Base-by-base conservation (phyloP, 1,140 invertebrate species). In the Zaprionus capensis region DNA sequence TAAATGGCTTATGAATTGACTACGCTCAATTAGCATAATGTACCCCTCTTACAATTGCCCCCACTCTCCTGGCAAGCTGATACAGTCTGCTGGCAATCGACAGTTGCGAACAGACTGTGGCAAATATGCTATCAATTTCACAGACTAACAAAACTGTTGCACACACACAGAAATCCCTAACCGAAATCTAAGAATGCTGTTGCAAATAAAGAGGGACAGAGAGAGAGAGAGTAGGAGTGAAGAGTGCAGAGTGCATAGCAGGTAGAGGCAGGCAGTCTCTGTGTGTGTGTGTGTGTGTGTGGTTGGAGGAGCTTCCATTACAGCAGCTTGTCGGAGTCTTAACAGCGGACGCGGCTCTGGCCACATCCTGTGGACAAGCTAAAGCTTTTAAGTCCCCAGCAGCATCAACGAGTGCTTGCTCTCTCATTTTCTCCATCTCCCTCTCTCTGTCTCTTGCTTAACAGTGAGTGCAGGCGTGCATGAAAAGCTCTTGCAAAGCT, bases 361-460 rank as follows among this genome's bases (percentile, higher is more conserved):
- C 80, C 81, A 87, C 84, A 81, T 87, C 84, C 84, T 88, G 84
- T 81, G 81, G 81, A 88, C 84, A 88, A 64, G 71, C 66, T 69
- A 88, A 88, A 88, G 84, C 84, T 88, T 88, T 88, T 88, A 88
- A 88, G 46, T 86, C 84, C 63, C 77, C 62, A 65, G 49, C 49
- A 64, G 5, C 59, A 17, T 15, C 26, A 51, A 57, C 59, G 64
- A 71, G 73, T 64, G 61, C 61, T 24, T 53, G 31, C 34, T 41
- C 20, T 3, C 53, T 55, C 51, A 0, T 9, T 38, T 9, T 22
- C 26, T 20, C 44, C 3, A 11, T 20, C 22, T 46, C 7, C 3
- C 41, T 46, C 6, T 46, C 41, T 44, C 71, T 24, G 28, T 64
- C 49, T 63, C 61, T 9, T 83, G 41, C 65, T 67, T 88, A 88